phyloP scores from a whole-genome alignment of 2,113 vertebrate genomes.

The Toxostoma redivivum region DNA sequence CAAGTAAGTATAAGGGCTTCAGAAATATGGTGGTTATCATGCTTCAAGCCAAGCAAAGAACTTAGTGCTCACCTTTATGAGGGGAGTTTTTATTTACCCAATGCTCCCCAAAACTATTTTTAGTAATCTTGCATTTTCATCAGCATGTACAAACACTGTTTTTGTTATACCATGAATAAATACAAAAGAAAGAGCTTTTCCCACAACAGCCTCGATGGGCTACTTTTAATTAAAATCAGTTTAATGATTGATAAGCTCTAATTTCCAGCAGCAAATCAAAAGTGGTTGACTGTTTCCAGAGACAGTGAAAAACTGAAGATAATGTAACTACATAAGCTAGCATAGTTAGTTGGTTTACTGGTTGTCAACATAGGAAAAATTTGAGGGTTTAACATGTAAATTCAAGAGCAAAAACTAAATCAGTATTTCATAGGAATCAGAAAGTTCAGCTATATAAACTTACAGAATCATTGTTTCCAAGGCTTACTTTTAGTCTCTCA shows the following conservation, averaged over 20 bases:
- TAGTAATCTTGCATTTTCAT: background rate
- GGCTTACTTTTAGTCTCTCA: background rate
- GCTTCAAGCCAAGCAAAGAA: background rate
- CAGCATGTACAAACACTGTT: background rate
- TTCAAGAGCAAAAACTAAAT: constrained; percentile 12
- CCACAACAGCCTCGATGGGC: constrained; percentile 5
- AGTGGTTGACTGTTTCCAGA: constrained; percentile 61
- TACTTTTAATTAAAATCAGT: constrained; percentile 64
- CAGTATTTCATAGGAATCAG: background rate
- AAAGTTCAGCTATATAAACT: background rate
- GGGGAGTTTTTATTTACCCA: background rate
- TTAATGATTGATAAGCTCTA: constrained; percentile 68
- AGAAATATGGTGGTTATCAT: background rate
- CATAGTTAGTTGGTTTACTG: constrained; percentile 56
- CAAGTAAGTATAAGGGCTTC: background rate
- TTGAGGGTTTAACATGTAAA: constrained; percentile 38
- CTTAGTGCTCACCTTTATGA: background rate
- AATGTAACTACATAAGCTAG: constrained; percentile 37
- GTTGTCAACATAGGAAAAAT: constrained; percentile 25
- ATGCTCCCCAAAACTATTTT: background rate
- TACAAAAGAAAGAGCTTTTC: constrained; percentile 25
- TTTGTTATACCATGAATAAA: background rate
- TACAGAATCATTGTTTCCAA: background rate
- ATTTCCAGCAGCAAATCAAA: constrained; percentile 65
- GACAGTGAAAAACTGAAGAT: constrained; percentile 39